Evolutionary conservation across 1,140 invertebrate species (phyloP).

Genomic region (Hestina assimilis): DNA sequence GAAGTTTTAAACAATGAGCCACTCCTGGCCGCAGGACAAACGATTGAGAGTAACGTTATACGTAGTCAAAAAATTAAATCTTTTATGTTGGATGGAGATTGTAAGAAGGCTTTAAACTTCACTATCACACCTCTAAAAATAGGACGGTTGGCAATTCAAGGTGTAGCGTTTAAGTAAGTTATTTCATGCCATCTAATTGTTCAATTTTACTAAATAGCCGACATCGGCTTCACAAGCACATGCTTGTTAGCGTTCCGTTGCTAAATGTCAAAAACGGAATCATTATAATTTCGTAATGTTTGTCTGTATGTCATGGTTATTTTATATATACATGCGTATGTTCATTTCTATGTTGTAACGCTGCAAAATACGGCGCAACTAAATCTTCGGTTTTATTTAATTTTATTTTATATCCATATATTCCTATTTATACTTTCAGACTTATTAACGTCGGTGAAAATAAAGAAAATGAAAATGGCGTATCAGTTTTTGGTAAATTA

Average conservation of each 20-base stretch:
- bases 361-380: too few relatives aligned
- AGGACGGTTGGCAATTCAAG: constrained; percentile 58
- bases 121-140: constrained; percentile 64
- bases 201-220: too few relatives aligned
- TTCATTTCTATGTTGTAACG: too few relatives aligned
- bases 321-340: too few relatives aligned
- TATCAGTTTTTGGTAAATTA: constrained; percentile 81
- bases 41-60: constrained; percentile 61
- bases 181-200: too few relatives aligned
- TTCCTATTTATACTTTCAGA: constrained; percentile 34
- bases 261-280: too few relatives aligned
- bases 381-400: too few relatives aligned
- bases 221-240: too few relatives aligned
- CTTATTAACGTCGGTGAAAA: constrained; percentile 58
- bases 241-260: too few relatives aligned
- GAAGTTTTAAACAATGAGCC: constrained; percentile 60
- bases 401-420: neutral
- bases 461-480: constrained; percentile 61
- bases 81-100: constrained; percentile 60
- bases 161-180: constrained; percentile 70
- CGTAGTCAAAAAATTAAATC: constrained; percentile 62
- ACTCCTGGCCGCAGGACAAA: constrained; percentile 52
- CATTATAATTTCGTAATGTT: too few relatives aligned
- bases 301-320: too few relatives aligned
- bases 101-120: constrained; percentile 57